These are phyloP conservation scores for Orestias chungarensis DNA, from an alignment of 2,797 vertebrate species.

Conservation along the genomic window DNA sequence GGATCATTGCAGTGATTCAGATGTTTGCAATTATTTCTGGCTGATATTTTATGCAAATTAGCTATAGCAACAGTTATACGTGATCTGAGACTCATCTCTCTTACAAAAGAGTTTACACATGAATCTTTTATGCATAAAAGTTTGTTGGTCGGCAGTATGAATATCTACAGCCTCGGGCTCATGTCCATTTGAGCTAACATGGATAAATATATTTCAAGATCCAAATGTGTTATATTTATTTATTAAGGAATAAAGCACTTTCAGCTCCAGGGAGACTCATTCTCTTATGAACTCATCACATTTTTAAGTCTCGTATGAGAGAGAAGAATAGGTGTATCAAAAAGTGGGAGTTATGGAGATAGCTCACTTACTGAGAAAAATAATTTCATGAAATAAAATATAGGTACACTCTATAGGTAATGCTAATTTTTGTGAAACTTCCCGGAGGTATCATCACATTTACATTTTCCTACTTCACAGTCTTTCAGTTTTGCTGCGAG, in stretches of 20 bases:
- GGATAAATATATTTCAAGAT: neutral
- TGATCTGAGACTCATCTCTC: conserved; percentile 26
- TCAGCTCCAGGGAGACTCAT: neutral
- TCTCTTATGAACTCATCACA: neutral
- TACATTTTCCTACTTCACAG: neutral
- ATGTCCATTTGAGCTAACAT: conserved; percentile 5
- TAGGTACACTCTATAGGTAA: neutral
- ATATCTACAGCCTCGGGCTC: conserved; percentile 20
- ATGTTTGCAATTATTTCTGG: conserved; percentile 34
- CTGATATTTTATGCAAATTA: conserved; percentile 35
- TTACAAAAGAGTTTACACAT: conserved; percentile 15
- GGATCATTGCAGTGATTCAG: conserved; percentile 11
- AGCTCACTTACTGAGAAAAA: conserved; percentile 2
- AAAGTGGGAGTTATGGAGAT: neutral
- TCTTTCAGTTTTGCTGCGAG: neutral
- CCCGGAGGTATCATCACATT: neutral
- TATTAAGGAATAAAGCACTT: conserved; percentile 15
- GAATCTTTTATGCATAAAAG: conserved; percentile 15
- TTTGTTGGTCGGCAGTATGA: conserved; percentile 36
- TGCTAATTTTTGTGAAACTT: neutral
- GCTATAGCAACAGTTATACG: conserved; percentile 14
- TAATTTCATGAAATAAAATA: neutral
- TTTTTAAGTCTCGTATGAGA: neutral
- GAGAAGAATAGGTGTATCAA: neutral
- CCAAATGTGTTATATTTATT: neutral